A percentile compares a stretch with the other conserved stretches of the same genome.
Conservation (phyloP, 2,113 vertebrate species). For the Camarhynchus parvulus region DNA sequence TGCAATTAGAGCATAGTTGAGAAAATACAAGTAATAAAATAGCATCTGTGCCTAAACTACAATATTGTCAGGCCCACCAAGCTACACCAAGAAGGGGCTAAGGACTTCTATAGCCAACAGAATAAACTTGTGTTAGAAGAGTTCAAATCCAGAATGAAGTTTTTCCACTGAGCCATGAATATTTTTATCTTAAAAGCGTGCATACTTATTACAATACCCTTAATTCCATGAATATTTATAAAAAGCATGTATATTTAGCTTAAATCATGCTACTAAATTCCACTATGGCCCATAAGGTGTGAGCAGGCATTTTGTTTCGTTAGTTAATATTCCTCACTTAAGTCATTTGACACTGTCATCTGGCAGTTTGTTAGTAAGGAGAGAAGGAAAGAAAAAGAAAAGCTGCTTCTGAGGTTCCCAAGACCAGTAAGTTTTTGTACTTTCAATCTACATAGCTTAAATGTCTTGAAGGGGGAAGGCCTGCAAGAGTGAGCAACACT, state of each 20-base stretch:
- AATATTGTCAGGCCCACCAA: not conserved
- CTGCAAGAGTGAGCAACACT: not conserved
- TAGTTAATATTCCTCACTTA: not conserved
- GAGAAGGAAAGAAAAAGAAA: not conserved
- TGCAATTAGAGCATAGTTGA: not conserved
- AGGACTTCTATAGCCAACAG: not conserved
- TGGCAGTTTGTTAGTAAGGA: not conserved
- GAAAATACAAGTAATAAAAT: not conserved
- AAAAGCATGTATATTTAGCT: not conserved
- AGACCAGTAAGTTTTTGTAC: not conserved
- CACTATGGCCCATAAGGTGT: not conserved
- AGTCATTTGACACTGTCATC: rapidly evolving
- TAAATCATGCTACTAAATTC: not conserved
- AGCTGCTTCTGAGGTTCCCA: not conserved
- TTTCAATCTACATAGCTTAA: not conserved
- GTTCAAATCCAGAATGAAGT: not conserved
- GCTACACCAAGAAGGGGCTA: rapidly evolving
- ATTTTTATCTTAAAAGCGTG: not conserved
- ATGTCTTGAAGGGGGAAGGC: not conserved
- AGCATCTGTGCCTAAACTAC: not conserved
- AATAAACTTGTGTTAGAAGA: not conserved
- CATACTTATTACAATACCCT: not conserved
- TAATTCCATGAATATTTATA: not conserved
- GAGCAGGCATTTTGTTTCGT: not conserved
- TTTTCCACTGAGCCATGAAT: not conserved